Evolutionary conservation across 1,140 invertebrate genomes (phyloP).

Genomic region (Lethrus apterus): DNA sequence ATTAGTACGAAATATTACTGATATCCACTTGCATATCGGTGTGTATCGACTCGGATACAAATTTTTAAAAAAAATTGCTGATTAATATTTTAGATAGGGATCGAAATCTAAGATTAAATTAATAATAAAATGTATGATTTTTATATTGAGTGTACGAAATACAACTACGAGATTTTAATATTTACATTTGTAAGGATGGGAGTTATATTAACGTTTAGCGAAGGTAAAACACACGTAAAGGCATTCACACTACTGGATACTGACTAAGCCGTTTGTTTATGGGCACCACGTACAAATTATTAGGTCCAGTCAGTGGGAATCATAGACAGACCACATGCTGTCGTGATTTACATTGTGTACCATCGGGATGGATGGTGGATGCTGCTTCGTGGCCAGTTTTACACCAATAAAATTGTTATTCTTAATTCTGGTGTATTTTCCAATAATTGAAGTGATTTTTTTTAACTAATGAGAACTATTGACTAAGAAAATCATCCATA

Average conservation of each 20-base stretch:
- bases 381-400: constrained; percentile 12
- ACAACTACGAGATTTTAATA: too few relatives aligned
- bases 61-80: not conserved
- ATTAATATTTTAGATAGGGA: not conserved
- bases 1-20: constrained; percentile 25
- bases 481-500: too few relatives aligned
- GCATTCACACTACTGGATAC: constrained; percentile 30
- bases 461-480: too few relatives aligned
- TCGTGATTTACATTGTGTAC: constrained; percentile 23
- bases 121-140: too few relatives aligned
- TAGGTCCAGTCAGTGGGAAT: constrained; percentile 18
- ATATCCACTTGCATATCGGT: constrained; percentile 28
- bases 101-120: not conserved
- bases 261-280: constrained; percentile 26
- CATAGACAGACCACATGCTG: constrained; percentile 30
- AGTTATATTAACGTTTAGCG: constrained; percentile 18
- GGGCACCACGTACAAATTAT: constrained; percentile 27
- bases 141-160: too few relatives aligned
- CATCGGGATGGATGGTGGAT: constrained; percentile 15
- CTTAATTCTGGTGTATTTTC: too few relatives aligned
- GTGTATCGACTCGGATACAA: too few relatives aligned
- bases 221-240: constrained; percentile 27
- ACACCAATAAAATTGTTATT: too few relatives aligned
- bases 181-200: constrained; percentile 3
- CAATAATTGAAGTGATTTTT: too few relatives aligned